Evolutionary conservation across 2,113 vertebrate genomes (phyloP).

Genomic region (Tychaedon coryphoeus): DNA sequence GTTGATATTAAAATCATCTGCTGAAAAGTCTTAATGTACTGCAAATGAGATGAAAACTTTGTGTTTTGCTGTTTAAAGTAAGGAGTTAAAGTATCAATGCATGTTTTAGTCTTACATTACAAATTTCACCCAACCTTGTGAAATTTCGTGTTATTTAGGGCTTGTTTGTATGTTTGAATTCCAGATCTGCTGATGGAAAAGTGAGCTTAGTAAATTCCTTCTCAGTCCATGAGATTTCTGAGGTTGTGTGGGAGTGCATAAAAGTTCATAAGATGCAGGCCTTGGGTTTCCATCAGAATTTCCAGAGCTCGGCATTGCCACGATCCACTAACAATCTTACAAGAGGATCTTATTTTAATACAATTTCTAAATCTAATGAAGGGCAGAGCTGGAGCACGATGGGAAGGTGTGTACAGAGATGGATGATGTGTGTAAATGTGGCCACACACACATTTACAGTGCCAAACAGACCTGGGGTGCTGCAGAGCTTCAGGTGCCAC

Average conservation of each 20-base stretch:
- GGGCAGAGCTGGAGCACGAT: fast-evolving
- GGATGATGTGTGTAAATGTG: background rate
- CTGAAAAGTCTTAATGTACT: background rate
- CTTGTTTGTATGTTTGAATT: background rate
- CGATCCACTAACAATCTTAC: background rate
- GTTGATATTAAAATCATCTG: background rate
- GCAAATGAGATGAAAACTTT: background rate
- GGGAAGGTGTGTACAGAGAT: too few species aligned
- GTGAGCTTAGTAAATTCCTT: background rate
- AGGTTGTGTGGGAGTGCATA: too few species aligned
- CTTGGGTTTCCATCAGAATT: background rate
- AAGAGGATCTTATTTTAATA: background rate
- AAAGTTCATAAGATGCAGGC: fast-evolving
- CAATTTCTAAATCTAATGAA: background rate
- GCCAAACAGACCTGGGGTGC: background rate
- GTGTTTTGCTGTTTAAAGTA: background rate
- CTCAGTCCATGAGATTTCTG: background rate
- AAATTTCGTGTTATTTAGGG: background rate
- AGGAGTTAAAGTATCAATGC: background rate
- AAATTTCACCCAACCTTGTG: background rate
- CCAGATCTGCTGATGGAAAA: background rate
- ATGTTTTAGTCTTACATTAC: background rate
- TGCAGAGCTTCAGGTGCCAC: background rate
- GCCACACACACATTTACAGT: background rate
- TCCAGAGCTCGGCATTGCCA: background rate